Conservation (phyloP, 2,797 vertebrate species). For the Synaphobranchus kaupii region DNA sequence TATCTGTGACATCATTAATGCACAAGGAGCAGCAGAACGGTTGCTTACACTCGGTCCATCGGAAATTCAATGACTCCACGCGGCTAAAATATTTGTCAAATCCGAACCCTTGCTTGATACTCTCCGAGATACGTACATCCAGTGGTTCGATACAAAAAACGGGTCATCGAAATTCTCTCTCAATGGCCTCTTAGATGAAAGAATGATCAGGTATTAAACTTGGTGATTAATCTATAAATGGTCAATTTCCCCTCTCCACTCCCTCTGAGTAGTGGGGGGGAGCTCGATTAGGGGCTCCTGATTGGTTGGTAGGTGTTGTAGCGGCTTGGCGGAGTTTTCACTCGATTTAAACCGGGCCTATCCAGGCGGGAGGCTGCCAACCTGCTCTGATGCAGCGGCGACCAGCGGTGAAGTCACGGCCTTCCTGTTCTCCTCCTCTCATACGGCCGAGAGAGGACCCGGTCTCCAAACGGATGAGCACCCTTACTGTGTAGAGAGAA, state of each 20-base stretch:
- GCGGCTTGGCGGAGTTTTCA: too few relatives aligned
- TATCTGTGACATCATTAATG: not conserved
- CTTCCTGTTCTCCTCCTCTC: too few relatives aligned
- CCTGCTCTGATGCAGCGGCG: too few relatives aligned
- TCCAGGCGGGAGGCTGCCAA: too few relatives aligned
- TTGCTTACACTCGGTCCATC: not conserved
- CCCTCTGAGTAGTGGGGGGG: not conserved
- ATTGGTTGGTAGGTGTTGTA: too few relatives aligned
- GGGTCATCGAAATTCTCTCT: not conserved
- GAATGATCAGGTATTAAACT: not conserved
- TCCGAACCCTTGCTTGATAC: not conserved
- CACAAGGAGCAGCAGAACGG: not conserved
- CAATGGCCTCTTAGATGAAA: not conserved
- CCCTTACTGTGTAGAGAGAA: too few relatives aligned
- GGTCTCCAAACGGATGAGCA: too few relatives aligned
- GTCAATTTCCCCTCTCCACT: not conserved
- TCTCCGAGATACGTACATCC: not conserved
- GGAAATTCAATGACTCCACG: not conserved
- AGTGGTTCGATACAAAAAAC: not conserved
- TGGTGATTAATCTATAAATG: not conserved
- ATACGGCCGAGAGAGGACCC: too few relatives aligned
- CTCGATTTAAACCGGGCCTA: too few relatives aligned
- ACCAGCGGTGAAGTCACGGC: too few relatives aligned
- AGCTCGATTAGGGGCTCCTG: too few relatives aligned
- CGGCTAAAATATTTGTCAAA: not conserved